Evolutionary conservation across 2,888 invertebrate species (phyloP).

Genomic region (Pterostichus niger): DNA sequence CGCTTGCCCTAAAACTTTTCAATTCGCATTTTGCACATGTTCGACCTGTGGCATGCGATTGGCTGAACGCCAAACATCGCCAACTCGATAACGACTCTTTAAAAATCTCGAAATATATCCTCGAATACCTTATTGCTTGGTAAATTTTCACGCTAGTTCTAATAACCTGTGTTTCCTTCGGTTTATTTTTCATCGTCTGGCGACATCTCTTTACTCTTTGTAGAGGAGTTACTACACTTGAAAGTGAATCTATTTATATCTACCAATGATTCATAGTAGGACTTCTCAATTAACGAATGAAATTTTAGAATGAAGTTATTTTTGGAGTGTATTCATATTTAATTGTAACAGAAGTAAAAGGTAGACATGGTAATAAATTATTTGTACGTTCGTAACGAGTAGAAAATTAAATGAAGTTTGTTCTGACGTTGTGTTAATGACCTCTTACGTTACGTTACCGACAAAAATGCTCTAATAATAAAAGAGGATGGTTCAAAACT

Average conservation of each 20-base stretch:
- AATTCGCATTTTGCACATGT: not conserved
- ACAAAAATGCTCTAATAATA: too few relatives aligned
- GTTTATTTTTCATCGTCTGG: too few relatives aligned
- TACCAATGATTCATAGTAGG: not conserved
- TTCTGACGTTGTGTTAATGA: too few relatives aligned
- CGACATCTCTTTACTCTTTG: not conserved
- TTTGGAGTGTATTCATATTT: not conserved
- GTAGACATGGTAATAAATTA: too few relatives aligned
- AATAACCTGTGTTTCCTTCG: too few relatives aligned
- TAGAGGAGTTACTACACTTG: not conserved
- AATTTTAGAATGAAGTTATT: constrained; percentile 24
- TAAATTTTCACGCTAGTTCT: not conserved
- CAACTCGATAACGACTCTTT: constrained; percentile 7
- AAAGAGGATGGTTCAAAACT: too few relatives aligned
- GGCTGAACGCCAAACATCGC: not conserved
- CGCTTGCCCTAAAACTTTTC: not conserved
- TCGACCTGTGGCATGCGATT: not conserved
- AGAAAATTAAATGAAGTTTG: too few relatives aligned
- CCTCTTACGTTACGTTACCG: too few relatives aligned
- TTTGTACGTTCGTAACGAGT: too few relatives aligned
- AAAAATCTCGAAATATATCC: constrained; percentile 4
- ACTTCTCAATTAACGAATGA: constrained; percentile 3
- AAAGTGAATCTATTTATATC: not conserved
- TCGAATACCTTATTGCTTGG: not conserved
- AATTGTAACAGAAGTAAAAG: too few relatives aligned